Base-by-base conservation (phyloP, 2,113 vertebrate genomes). In the Pseudorhombus dupliciocellatus region DNA sequence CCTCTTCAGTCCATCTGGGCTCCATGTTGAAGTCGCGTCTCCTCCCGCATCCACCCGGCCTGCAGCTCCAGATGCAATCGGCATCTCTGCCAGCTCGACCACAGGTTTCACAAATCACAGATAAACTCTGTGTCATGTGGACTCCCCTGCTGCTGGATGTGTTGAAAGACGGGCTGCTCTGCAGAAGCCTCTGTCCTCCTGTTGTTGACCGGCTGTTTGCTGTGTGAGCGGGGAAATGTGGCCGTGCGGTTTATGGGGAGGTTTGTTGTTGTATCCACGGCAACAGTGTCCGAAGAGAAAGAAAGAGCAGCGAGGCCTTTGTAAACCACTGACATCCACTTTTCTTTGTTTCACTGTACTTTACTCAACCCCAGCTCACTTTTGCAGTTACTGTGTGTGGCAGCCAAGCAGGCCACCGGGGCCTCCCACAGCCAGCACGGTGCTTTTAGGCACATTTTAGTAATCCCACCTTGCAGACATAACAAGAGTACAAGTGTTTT, bases 221-320 rank as follows among this genome's bases (percentile, higher is more conserved):
- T 34, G 61, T 52, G 62, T 68, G 61, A 59, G 59, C 34, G 52
- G 46, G 40, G 51, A 75, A 77, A 70, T 77, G 66, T 66, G 66
- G 53, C 62, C 2, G 53, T 26, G 42, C 59, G 69, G 66, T 70
- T 77, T 69, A 51, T 59, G 73, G 66, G 50, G 37, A 26, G 70
- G 83, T 92, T 93, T 94, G 93, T 94, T 94, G 87, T 84, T 77
- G 88, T 92, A 71, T 76, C 92, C 91, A 68, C 86, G 80, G 88
- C 59, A 91, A 93, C 92, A 65, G 53, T 42, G 60, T 59, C 21
- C 55, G 18, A 74, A 73, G 76, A 80, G 77, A 20, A 88, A 51
- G 22, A 4, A 50, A 55, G 21, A 21, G 46, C 46, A 50, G 46
- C 9, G 54, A 30, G 34, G 73, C 50, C 62, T 65, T 40, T 5